Evolutionary conservation across 2,113 vertebrate species (phyloP).

Genomic region (Morone saxatilis): DNA sequence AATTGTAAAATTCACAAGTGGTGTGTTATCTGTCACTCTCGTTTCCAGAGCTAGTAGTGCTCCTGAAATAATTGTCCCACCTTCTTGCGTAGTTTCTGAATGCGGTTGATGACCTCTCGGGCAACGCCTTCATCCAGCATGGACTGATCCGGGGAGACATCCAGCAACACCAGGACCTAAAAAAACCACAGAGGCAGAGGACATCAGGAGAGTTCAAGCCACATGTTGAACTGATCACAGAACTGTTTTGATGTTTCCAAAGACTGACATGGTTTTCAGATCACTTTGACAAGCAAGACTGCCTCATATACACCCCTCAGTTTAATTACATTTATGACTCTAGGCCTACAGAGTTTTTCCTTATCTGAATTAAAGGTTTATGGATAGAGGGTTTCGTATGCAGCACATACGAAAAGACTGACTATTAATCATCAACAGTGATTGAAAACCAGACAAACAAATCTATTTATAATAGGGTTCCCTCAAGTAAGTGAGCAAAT

Average conservation of each 20-base stretch:
- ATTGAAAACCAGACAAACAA: background rate
- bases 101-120: conserved; percentile 97
- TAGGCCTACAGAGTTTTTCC: background rate
- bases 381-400: no score
- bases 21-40: conserved; percentile 62
- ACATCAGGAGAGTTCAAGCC: background rate
- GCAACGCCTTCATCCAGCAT: conserved; percentile 98
- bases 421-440: no score
- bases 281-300: background rate
- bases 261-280: background rate
- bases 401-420: background rate
- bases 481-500: no score
- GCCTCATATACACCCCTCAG: background rate
- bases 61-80: conserved; percentile 78
- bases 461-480: background rate
- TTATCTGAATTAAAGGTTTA: background rate
- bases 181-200: background rate
- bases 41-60: conserved; percentile 26
- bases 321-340: background rate
- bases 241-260: background rate
- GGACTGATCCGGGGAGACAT: conserved; percentile 94
- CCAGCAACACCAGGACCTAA: conserved; percentile 93
- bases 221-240: background rate
- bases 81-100: conserved; percentile 99
- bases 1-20: conserved; percentile 58